Evolutionary conservation across 2,888 invertebrate genomes (phyloP).

Genomic region (Agrochola litura): DNA sequence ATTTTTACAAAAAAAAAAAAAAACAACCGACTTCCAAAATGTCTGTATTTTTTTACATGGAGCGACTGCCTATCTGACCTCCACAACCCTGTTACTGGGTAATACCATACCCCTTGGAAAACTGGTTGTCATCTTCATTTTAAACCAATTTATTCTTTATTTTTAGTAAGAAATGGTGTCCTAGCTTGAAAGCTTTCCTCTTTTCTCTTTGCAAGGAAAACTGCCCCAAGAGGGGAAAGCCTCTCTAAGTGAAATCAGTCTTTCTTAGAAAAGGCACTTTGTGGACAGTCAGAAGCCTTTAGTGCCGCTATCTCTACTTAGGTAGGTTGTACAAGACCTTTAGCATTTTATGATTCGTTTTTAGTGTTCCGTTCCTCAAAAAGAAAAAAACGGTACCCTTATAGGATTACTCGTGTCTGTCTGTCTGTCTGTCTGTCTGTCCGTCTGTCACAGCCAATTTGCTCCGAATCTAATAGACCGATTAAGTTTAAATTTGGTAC

Average conservation of each 20-base stretch:
- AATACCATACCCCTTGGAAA: too few species aligned
- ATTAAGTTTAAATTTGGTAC: too few species aligned
- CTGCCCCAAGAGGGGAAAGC: not conserved
- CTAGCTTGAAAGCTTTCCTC: not conserved
- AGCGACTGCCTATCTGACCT: not conserved
- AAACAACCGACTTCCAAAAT: too few species aligned
- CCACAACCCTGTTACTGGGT: not conserved
- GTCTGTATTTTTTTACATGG: not conserved
- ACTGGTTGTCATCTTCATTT: not conserved
- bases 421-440: too few species aligned
- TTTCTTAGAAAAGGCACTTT: not conserved
- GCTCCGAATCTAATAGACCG: too few species aligned
- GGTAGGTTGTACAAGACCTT: not conserved
- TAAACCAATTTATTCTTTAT: not conserved
- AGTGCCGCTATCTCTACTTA: not conserved
- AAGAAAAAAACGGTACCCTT: too few species aligned
- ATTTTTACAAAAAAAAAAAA: too few species aligned
- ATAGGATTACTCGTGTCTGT: too few species aligned
- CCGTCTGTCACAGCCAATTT: too few species aligned
- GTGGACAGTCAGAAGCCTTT: not conserved
- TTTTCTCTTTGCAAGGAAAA: not conserved
- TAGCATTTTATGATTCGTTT: not conserved
- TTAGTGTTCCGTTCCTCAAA: not conserved
- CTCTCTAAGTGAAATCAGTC: not conserved
- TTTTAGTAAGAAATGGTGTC: not conserved